Percentiles rank a stretch among this genome's conserved stretches.
Conservation (phyloP, 2,113 vertebrate species). For the Nicator chloris region DNA sequence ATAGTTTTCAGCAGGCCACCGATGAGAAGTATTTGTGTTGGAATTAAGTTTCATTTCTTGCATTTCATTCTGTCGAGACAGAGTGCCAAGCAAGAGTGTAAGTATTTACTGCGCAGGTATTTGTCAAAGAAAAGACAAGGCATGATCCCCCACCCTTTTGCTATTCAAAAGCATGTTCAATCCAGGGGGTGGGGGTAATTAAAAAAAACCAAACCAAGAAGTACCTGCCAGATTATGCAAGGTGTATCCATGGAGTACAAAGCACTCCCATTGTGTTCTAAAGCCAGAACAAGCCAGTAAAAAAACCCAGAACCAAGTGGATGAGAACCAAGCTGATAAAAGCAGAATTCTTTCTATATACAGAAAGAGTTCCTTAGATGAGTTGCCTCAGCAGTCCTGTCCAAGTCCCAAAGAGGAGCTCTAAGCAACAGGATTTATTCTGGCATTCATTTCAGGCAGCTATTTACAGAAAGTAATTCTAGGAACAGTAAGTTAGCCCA, state of each 20-base stretch:
- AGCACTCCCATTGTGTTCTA: neutral
- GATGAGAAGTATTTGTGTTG: conserved; percentile 74
- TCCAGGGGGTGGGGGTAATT: fast-evolving
- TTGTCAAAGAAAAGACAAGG: neutral
- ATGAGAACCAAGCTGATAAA: neutral
- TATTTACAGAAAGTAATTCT: neutral
- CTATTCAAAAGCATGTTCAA: neutral
- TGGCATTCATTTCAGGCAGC: neutral
- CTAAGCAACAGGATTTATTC: neutral
- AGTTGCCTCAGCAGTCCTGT: neutral
- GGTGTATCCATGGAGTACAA: neutral
- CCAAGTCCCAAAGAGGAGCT: neutral
- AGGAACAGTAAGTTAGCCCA: neutral
- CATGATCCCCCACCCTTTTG: neutral
- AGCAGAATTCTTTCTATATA: neutral
- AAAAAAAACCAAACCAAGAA: neutral
- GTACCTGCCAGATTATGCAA: neutral
- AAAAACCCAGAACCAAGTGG: neutral
- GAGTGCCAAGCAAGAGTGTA: neutral
- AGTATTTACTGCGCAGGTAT: neutral
- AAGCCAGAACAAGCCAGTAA: neutral
- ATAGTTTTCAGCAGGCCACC: conserved; percentile 85
- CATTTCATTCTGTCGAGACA: conserved; percentile 86
- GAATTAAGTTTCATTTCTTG: conserved; percentile 86
- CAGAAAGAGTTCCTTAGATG: neutral